Conservation (phyloP, 2,113 vertebrate species). For the Lutjanus erythropterus region DNA sequence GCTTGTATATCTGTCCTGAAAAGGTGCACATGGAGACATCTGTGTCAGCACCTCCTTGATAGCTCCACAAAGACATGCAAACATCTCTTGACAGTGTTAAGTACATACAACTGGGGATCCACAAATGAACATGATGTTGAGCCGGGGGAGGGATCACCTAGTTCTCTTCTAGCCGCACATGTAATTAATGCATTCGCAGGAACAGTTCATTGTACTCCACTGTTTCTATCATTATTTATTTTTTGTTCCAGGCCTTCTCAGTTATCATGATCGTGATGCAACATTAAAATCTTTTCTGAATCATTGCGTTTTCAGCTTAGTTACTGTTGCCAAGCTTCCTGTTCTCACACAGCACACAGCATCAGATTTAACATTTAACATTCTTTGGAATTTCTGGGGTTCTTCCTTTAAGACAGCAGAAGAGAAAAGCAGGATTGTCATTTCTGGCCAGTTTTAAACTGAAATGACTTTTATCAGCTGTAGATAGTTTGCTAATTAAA, state of each 20-base stretch:
- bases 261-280: slow-evolving; percentile 1
- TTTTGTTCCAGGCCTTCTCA: not conserved
- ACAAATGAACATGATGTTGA: slow-evolving; percentile 38
- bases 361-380: not conserved
- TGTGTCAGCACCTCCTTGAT: slow-evolving; percentile 54
- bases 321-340: not conserved
- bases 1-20: slow-evolving; percentile 70
- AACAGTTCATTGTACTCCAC: slow-evolving; percentile 18
- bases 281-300: not conserved
- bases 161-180: slow-evolving; percentile 58
- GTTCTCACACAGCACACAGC: not conserved
- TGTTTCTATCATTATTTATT: not conserved
- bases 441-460: not conserved
- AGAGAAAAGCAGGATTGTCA: not conserved
- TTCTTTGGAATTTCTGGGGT: not conserved
- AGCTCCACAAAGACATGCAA: slow-evolving; percentile 52
- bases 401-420: not conserved
- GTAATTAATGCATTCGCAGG: slow-evolving; percentile 61
- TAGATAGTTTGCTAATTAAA: slow-evolving; percentile 5
- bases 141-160: slow-evolving; percentile 12
- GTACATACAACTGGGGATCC: slow-evolving; percentile 38
- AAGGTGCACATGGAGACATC: slow-evolving; percentile 36
- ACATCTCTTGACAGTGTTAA: slow-evolving; percentile 68
- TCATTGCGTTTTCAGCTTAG: not conserved
- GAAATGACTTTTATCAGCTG: not conserved